Conservation (phyloP, 2,113 vertebrate species). For the Carettochelys insculpta region DNA sequence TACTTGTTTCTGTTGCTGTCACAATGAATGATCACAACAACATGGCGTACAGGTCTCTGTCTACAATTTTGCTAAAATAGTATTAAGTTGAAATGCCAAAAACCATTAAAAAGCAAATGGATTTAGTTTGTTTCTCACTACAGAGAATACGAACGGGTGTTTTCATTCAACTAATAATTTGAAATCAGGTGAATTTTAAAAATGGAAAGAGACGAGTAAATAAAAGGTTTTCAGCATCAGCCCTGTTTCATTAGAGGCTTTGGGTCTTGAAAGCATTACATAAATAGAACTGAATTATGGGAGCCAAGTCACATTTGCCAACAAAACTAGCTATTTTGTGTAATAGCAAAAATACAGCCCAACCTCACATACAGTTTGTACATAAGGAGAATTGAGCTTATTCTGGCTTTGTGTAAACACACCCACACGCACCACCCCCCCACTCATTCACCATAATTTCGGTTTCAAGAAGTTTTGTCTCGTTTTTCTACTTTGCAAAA, state of each 20-base stretch:
- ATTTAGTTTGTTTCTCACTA: neutral
- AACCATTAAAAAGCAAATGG: conserved; percentile 44
- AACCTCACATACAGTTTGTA: neutral
- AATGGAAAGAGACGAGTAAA: neutral
- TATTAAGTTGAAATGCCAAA: conserved; percentile 47
- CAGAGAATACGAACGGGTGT: neutral
- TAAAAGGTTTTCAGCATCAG: neutral
- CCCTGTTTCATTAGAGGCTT: neutral
- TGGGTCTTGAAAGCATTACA: neutral
- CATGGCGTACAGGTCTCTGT: conserved; percentile 14
- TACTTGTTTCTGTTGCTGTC: conserved; percentile 47
- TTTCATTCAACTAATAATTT: conserved; percentile 36
- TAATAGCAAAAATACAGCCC: neutral
- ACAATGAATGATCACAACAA: conserved; percentile 23
- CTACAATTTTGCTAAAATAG: conserved; percentile 18
- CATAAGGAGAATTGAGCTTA: neutral
- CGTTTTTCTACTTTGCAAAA: neutral
- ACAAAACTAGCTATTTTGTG: neutral
- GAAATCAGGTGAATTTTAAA: neutral
- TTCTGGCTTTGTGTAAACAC: neutral
- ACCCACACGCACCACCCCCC: rapidly evolving
- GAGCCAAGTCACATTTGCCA: neutral
- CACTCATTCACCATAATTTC: neutral
- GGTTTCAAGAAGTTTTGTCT: neutral
- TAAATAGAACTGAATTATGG: neutral